phyloP scores from a whole-genome alignment of 2,113 vertebrate genomes.

The Corynorhinus townsendii region DNA sequence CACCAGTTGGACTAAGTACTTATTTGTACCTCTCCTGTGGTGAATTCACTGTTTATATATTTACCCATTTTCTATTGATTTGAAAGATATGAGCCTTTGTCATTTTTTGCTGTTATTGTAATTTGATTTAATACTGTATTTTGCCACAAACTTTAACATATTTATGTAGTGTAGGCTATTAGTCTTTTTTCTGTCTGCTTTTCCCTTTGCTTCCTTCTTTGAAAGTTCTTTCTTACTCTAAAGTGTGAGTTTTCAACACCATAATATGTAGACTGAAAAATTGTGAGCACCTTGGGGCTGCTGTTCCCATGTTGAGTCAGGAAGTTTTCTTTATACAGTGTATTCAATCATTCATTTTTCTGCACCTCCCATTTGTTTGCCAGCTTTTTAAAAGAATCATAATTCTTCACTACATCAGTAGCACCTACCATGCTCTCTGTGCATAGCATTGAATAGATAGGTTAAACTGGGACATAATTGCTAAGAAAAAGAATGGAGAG shows the following conservation, averaged over 20 bases:
- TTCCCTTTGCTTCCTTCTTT: background rate
- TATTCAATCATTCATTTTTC: background rate
- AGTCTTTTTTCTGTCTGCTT: background rate
- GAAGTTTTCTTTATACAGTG: background rate
- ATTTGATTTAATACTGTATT: background rate
- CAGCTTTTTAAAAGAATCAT: background rate
- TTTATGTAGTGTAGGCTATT: background rate
- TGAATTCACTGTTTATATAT: background rate
- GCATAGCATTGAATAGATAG: background rate
- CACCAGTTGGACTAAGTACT: background rate
- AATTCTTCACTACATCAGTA: background rate
- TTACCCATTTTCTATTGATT: background rate
- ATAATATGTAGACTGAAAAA: background rate
- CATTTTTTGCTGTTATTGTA: background rate
- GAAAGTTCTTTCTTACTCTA: background rate
- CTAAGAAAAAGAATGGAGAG: background rate
- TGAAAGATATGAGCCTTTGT: background rate
- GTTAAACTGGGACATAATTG: background rate
- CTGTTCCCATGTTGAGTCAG: background rate
- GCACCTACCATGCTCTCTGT: background rate
- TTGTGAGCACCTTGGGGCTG: background rate
- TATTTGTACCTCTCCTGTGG: background rate
- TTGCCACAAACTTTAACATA: background rate
- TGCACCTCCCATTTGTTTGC: background rate
- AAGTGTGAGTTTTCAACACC: background rate